Evolutionary conservation across 2,888 invertebrate genomes (phyloP).

Genomic region (Heliconius ethilla): DNA sequence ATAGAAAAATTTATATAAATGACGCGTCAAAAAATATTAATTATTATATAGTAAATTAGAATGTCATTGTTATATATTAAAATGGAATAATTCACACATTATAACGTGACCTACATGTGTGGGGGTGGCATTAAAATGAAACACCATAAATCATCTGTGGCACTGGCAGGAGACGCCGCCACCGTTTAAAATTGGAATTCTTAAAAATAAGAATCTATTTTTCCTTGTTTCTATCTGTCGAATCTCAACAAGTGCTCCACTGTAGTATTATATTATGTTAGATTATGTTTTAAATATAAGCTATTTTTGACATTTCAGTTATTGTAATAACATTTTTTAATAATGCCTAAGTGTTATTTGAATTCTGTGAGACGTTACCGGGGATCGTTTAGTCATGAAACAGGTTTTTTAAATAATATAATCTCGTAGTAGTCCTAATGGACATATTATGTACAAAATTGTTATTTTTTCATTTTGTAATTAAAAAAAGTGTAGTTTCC

Average conservation of each 20-base stretch:
- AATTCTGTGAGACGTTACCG: slow-evolving; percentile 62
- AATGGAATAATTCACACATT: neutral
- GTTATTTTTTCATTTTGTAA: neutral
- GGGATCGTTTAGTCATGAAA: slow-evolving; percentile 66
- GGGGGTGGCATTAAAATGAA: slow-evolving; percentile 30
- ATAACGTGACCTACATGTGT: slow-evolving; percentile 14
- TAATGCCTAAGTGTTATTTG: slow-evolving; percentile 74
- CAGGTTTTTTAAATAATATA: slow-evolving; percentile 50
- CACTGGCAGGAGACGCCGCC: slow-evolving; percentile 56
- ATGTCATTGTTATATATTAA: neutral
- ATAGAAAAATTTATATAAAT: slow-evolving; percentile 1
- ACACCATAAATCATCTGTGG: slow-evolving; percentile 42
- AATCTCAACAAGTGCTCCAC: slow-evolving; percentile 72
- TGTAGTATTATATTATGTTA: slow-evolving; percentile 55
- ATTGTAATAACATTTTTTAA: slow-evolving; percentile 40
- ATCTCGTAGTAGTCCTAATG: neutral
- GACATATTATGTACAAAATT: neutral
- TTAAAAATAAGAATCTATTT: slow-evolving; percentile 62
- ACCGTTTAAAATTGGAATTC: slow-evolving; percentile 64
- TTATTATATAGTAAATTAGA: neutral
- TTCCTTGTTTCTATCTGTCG: slow-evolving; percentile 67
- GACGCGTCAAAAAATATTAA: neutral
- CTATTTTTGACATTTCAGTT: slow-evolving; percentile 27
- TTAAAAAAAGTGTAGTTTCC: neutral
- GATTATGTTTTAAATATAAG: slow-evolving; percentile 31